Evolutionary conservation across 1,140 invertebrate species (phyloP), one percentile per base, ranked within the genome.

Genomic region (Eupeodes corollae): DNA sequence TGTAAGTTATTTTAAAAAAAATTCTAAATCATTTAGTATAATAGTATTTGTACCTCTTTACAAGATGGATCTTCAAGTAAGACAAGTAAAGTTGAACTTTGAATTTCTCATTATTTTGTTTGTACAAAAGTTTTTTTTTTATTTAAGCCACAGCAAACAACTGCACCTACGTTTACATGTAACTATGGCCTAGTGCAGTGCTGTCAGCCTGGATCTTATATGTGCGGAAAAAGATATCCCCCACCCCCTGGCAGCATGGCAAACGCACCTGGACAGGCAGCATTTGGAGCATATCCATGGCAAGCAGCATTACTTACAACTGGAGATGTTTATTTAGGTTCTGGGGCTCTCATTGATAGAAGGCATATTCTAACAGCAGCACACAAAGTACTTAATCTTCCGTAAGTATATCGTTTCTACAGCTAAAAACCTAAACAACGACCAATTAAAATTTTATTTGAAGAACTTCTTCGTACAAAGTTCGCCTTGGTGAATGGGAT

Each of bases 401-500:
- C 70, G 80, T 83, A 69, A 78, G 76, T 73, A 53, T 32, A 11
- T 40, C 3, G 40, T 18, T 43, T 42, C 8, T 40, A 31, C 32
- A 42, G 31, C 40, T 47, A 18, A 42, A 15, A 43, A 26, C 18
- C 30, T 34, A 0, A 21, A 26, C 11, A 13, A 9, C 16, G 16
- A 48, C 42, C 26, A 12, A 11, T 38, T 47, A 15, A 41, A 1
- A 26, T 16, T 12, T 38, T 9, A 8, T 35, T 40, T 39, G 6
- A 26, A 50, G 54, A 16, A 44, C 39, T 3, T 57, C 47, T 3
- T 57, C 58, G 0, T 68, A 63, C 12, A 83, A 81, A 59, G 73
- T 83, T 5, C 74, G 82, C 35, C 57, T 85, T 1, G 83, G 83
- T 0, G 82, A 83, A 57, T 84, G 81, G 80, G 74, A 84, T 59